Conservation (phyloP, 2,888 invertebrate species). For the Argynnis bischoffii region DNA sequence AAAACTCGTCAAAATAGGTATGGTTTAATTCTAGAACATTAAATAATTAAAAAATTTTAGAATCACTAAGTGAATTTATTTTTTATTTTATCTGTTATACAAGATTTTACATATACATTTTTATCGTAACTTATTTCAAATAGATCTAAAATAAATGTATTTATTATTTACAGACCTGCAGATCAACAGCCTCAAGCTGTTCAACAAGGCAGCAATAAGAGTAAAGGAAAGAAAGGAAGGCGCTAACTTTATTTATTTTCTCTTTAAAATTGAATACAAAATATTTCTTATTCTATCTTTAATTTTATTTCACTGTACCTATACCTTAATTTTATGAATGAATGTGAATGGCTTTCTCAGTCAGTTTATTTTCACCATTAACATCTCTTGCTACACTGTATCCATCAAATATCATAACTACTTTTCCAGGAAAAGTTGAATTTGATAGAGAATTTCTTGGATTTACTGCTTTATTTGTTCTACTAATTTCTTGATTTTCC, state of each 20-base stretch:
- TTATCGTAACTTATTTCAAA: neutral
- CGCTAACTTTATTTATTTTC: slow-evolving; percentile 54
- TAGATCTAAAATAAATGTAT: neutral
- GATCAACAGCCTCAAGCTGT: slow-evolving; percentile 72
- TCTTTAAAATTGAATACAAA: slow-evolving; percentile 40
- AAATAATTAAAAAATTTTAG: too few species aligned
- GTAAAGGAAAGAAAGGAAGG: slow-evolving; percentile 77
- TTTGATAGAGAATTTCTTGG: slow-evolving; percentile 40
- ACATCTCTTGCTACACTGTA: slow-evolving; percentile 73
- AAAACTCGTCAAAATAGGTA: slow-evolving; percentile 88
- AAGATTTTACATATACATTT: neutral
- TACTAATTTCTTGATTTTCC: slow-evolving; percentile 68
- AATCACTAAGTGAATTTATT: too few species aligned
- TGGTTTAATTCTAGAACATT: neutral
- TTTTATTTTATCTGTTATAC: too few species aligned
- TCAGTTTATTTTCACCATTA: slow-evolving; percentile 67
- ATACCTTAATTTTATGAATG: slow-evolving; percentile 44
- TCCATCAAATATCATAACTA: slow-evolving; percentile 71
- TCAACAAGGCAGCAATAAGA: slow-evolving; percentile 62
- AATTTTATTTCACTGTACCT: slow-evolving; percentile 31
- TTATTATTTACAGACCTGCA: slow-evolving; percentile 58
- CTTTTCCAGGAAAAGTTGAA: slow-evolving; percentile 44
- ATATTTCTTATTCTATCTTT: slow-evolving; percentile 27
- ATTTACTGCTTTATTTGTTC: slow-evolving; percentile 65
- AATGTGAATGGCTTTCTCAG: slow-evolving; percentile 63